These are phyloP conservation scores for Galago senegalensis DNA, from an alignment of 2,797 vertebrate species.

Conservation along the genomic window DNA sequence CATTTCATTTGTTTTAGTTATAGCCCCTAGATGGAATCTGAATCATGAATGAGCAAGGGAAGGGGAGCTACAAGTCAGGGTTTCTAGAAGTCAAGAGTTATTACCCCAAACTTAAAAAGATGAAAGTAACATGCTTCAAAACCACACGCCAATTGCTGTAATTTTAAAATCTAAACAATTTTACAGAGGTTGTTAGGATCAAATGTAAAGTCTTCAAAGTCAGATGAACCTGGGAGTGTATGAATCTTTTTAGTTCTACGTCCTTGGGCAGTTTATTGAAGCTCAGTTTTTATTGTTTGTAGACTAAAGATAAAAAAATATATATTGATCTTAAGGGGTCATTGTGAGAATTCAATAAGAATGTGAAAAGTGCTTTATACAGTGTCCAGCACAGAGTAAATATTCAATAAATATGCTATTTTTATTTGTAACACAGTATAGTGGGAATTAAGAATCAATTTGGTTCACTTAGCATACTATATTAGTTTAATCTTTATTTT, in stretches of 20 bases:
- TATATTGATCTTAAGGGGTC: background rate
- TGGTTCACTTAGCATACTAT: background rate
- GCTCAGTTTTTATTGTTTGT: background rate
- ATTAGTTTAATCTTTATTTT: background rate
- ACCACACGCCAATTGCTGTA: background rate
- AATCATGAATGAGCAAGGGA: background rate
- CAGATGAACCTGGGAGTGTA: rapidly evolving
- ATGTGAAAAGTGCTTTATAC: background rate
- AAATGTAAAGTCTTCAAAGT: background rate
- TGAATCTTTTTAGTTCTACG: background rate
- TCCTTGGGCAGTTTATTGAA: background rate
- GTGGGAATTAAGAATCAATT: background rate
- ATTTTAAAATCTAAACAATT: conserved; percentile 11
- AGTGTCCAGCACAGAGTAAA: background rate
- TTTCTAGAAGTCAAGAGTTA: background rate
- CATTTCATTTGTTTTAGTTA: background rate
- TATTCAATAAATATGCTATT: background rate
- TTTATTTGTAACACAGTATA: background rate
- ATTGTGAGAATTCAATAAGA: background rate
- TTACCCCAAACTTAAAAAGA: background rate
- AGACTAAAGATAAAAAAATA: background rate
- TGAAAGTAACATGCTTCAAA: background rate
- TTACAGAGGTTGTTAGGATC: background rate
- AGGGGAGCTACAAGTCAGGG: background rate
- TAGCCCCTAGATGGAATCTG: background rate